Base-by-base conservation (phyloP, 2,797 vertebrate genomes). In the Poecilia picta region DNA sequence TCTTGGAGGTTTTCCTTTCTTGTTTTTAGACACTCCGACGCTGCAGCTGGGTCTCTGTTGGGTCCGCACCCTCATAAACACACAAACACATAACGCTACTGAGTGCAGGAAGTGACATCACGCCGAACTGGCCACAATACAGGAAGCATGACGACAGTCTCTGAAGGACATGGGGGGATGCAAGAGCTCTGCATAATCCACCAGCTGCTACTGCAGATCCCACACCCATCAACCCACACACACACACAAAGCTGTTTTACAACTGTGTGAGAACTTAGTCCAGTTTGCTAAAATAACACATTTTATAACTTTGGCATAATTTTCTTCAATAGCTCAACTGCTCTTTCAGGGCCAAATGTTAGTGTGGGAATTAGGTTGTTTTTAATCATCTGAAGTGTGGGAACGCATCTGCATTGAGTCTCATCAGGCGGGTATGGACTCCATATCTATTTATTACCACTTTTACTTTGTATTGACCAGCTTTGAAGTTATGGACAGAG, bases 81-180 rank as follows among this genome's bases (percentile, higher is more conserved):
- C 87, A 78, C 79, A 81, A 72, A 81, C n/a, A 71, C 41, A 45
- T 28, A 43, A 71, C 5, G 70, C 73, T 74, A 75, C 84, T 87
- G 71, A 86, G 75, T 71, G 68, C 92, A 94, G 95, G 95, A 95
- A 95, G 94, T 94, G 93, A 94, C 94, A 95, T 94, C 93, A 94
- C 92, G 79, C 72, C 81, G 86, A 41, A 23, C 79, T 75, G 89
- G 89, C 86, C 85, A 90, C 90, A 93, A 91, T 92, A 93, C 92
- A 94, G 92, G 92, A 95, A 94, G 89, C 78, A 78, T 94, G 92
- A 95, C 92, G 82, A 86, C 90, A 91, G 76, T 79, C 79, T 84
- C 81, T 84, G 81, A 87, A 82, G 90, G 89, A 94, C 90, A 84
- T 80, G 75, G 82, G 92, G 92, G 92, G 91, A 94, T 81, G 81